These are phyloP conservation scores for Acanthosepion esculentum DNA, from an alignment of 2,888 invertebrate genomes.

Conservation along the genomic window DNA sequence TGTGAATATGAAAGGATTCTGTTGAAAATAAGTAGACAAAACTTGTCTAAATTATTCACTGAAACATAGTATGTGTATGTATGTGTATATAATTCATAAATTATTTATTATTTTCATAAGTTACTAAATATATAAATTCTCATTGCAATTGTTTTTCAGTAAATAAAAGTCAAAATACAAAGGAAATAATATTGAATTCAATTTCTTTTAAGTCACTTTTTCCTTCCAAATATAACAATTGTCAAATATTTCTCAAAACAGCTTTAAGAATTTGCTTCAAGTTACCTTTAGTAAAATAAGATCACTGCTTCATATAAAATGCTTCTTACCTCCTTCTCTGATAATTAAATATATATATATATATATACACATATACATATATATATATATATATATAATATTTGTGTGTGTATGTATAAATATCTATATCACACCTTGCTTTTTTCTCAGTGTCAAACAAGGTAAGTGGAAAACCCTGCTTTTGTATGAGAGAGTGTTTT, in stretches of 20 bases:
- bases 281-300: neutral
- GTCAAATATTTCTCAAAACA: neutral
- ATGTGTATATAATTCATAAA: no score
- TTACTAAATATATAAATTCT: no score
- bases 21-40: no score
- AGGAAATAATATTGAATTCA: no score
- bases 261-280: neutral
- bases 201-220: no score
- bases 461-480: conserved; percentile 22
- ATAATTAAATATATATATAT: neutral
- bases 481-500: neutral
- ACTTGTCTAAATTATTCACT: no score
- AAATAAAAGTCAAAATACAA: no score
- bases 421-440: neutral
- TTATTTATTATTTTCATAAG: no score
- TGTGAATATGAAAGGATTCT: no score
- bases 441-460: neutral
- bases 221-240: neutral
- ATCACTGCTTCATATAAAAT: neutral
- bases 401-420: neutral
- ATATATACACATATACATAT: neutral
- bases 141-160: no score
- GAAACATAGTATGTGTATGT: no score
- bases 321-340: neutral
- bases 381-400: neutral